Percentiles rank a stretch among this genome's conserved stretches.
phyloP scores from a whole-genome alignment of 2,113 vertebrate genomes.

The Conger conger region DNA sequence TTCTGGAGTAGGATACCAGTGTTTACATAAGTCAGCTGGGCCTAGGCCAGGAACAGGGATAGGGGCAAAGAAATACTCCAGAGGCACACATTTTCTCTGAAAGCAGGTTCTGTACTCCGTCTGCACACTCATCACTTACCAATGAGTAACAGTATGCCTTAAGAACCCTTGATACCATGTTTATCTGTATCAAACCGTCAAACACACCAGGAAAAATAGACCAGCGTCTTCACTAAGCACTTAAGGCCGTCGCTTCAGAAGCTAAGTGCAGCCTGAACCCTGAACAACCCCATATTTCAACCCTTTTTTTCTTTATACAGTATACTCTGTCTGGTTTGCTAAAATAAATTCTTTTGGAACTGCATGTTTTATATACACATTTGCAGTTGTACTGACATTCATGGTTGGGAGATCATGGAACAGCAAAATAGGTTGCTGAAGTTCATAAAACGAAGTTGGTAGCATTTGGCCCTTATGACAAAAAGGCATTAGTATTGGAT shows the following conservation, averaged over 20 bases:
- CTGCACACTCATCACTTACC: not conserved
- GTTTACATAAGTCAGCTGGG: slow-evolving; percentile 13
- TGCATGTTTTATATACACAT: not conserved
- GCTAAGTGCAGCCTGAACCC: not conserved
- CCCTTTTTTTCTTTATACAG: not conserved
- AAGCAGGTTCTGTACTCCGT: not conserved
- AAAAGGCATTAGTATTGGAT: too few species aligned
- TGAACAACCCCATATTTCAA: not conserved
- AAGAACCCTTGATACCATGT: not conserved
- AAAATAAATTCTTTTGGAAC: not conserved
- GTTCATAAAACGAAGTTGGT: too few species aligned
- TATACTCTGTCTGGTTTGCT: not conserved
- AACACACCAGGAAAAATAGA: not conserved
- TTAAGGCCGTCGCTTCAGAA: not conserved
- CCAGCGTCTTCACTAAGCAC: too few species aligned
- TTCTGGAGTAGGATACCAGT: not conserved
- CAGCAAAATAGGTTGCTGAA: too few species aligned
- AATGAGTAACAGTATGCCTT: not conserved
- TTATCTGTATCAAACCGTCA: not conserved
- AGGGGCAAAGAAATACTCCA: slow-evolving; percentile 3
- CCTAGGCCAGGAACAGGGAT: not conserved
- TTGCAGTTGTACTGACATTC: too few species aligned
- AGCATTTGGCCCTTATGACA: too few species aligned
- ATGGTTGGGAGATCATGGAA: too few species aligned
- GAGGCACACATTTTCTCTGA: not conserved